phyloP scores from a whole-genome alignment of 2,797 vertebrate genomes.

The Acrossocheilus wenchowensis region DNA sequence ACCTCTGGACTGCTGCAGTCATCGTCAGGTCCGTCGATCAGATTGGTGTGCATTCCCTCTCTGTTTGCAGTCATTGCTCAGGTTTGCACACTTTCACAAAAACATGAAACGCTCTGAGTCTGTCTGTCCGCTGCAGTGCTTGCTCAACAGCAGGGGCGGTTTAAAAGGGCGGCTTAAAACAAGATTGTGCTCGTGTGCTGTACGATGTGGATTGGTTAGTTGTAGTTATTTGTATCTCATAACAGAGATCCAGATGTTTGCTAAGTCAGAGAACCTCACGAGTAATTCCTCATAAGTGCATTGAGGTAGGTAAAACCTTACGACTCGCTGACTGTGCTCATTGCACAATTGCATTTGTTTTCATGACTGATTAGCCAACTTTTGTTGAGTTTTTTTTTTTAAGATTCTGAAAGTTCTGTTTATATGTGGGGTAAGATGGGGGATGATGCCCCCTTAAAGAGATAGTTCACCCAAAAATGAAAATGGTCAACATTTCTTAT shows the following conservation, averaged over 20 bases:
- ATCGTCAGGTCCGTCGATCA: constrained; percentile 42
- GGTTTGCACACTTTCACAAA: neutral
- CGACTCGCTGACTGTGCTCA: neutral
- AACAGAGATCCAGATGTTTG: neutral
- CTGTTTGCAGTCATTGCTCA: constrained; percentile 8
- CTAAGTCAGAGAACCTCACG: neutral
- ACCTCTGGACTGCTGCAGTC: neutral
- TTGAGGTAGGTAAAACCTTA: neutral
- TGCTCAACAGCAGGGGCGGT: neutral
- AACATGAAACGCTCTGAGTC: neutral
- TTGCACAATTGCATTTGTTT: neutral
- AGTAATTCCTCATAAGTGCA: neutral
- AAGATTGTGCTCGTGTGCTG: neutral
- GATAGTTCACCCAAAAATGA: too few relatives aligned
- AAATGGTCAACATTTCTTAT: too few relatives aligned
- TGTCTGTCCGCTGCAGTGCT: neutral
- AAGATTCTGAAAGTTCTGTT: too few relatives aligned
- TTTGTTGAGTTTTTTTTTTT: neutral
- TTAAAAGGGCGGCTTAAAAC: neutral
- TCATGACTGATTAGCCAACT: neutral
- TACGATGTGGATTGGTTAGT: neutral
- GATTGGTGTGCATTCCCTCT: constrained; percentile 42
- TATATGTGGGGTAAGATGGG: too few relatives aligned
- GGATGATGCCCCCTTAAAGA: too few relatives aligned
- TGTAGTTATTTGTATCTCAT: neutral